phyloP scores from a whole-genome alignment of 2,113 vertebrate genomes.

The Pampusana beccarii region DNA sequence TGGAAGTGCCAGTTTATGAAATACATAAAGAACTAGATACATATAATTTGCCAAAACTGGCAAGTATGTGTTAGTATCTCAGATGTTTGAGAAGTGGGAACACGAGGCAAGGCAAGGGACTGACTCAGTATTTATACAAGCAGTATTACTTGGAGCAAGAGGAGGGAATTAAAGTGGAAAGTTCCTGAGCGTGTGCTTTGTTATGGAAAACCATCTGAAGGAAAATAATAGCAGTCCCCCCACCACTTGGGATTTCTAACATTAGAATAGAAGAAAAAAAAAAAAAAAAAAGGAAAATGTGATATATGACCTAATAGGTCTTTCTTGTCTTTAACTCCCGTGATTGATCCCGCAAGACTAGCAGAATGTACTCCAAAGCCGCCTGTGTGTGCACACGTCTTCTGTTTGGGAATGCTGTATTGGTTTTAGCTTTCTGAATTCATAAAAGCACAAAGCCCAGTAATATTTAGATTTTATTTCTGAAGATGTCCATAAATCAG shows the following conservation, averaged over 20 bases:
- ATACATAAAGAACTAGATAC: constrained; percentile 52
- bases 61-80: constrained; percentile 43
- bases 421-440: constrained; percentile 58
- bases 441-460: constrained; percentile 20
- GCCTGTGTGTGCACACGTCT: neutral
- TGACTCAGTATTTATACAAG: constrained; percentile 68
- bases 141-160: constrained; percentile 60
- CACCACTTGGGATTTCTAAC: constrained; percentile 43
- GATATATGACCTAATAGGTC: constrained; percentile 48
- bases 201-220: constrained; percentile 46
- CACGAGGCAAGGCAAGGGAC: constrained; percentile 60
- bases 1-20: constrained; percentile 2
- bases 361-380: constrained; percentile 21
- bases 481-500: constrained; percentile 54
- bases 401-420: constrained; percentile 25
- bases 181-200: constrained; percentile 48
- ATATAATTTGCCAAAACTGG: constrained; percentile 63
- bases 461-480: constrained; percentile 52
- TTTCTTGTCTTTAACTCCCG: constrained; percentile 14
- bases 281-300: constrained; percentile 16
- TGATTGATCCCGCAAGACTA: constrained; percentile 52
- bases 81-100: constrained; percentile 59
- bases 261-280: neutral
- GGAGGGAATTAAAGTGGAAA: constrained; percentile 63
- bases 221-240: constrained; percentile 40